phyloP scores from a whole-genome alignment of 2,113 vertebrate species.

The Sigmodon hispidus region DNA sequence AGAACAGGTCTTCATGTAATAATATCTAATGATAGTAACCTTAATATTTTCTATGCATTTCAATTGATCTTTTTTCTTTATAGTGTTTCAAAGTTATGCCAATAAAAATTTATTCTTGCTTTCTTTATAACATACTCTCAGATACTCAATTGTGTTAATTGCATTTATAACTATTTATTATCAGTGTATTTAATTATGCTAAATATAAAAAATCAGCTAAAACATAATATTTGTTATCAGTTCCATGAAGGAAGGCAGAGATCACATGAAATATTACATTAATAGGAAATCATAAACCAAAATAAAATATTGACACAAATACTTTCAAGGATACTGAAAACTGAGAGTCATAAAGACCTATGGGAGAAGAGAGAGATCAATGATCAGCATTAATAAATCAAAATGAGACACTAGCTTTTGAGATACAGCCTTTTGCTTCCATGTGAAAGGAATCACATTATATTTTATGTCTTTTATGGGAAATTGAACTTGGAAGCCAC shows the following conservation, averaged over 20 bases:
- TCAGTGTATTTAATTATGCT: not conserved
- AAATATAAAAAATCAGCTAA: not conserved
- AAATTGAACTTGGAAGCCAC: conserved; percentile 38
- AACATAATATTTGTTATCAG: not conserved
- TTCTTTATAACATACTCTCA: not conserved
- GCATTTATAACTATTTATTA: not conserved
- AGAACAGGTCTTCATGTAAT: not conserved
- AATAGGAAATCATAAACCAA: not conserved
- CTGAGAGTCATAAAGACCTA: not conserved
- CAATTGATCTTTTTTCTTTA: not conserved
- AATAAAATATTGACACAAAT: not conserved
- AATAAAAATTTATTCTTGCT: not conserved
- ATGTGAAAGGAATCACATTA: not conserved
- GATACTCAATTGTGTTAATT: not conserved
- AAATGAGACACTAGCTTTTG: not conserved
- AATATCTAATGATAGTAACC: not conserved
- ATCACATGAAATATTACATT: not conserved
- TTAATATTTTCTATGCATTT: not conserved
- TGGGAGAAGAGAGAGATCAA: not conserved
- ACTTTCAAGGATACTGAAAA: not conserved
- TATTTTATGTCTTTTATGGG: conserved; percentile 15
- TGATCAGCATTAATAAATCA: not conserved
- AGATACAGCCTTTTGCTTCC: not conserved
- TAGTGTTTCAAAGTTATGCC: not conserved
- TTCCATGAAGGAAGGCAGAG: not conserved